Evolutionary conservation across 2,113 vertebrate genomes (phyloP).

Genomic region (Elachura formosa): DNA sequence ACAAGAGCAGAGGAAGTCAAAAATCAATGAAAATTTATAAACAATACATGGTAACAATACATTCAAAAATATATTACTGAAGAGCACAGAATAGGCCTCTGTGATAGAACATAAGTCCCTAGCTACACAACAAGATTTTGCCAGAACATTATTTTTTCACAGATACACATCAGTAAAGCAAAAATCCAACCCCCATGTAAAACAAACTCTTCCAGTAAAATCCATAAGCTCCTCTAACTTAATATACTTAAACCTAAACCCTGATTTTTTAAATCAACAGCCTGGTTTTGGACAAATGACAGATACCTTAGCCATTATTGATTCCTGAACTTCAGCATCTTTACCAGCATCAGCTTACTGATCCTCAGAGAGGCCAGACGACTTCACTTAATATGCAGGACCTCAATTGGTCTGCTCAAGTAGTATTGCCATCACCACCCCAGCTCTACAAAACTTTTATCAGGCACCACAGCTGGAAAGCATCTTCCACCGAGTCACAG

Average conservation of each 20-base stretch:
- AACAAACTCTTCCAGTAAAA: not conserved
- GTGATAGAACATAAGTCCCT: not conserved
- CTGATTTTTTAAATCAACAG: not conserved
- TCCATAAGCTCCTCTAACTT: not conserved
- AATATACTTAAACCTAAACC: not conserved
- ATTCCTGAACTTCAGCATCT: not conserved
- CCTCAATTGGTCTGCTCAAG: not conserved
- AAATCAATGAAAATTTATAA: not conserved
- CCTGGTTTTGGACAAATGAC: not conserved
- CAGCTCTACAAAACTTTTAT: not conserved
- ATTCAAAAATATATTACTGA: not conserved
- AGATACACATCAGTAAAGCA: not conserved
- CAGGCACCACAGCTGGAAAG: not conserved
- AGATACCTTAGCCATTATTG: not conserved
- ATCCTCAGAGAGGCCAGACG: not conserved
- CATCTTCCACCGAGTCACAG: not conserved
- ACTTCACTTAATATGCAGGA: not conserved
- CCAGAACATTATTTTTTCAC: not conserved
- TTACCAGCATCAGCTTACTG: not conserved
- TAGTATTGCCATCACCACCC: not conserved
- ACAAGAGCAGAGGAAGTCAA: not conserved
- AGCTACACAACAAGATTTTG: not conserved
- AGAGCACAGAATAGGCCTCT: not conserved
- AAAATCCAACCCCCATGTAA: not conserved
- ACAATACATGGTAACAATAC: not conserved